phyloP scores from a whole-genome alignment of 2,797 vertebrate species.

The Psittacula derbiana region DNA sequence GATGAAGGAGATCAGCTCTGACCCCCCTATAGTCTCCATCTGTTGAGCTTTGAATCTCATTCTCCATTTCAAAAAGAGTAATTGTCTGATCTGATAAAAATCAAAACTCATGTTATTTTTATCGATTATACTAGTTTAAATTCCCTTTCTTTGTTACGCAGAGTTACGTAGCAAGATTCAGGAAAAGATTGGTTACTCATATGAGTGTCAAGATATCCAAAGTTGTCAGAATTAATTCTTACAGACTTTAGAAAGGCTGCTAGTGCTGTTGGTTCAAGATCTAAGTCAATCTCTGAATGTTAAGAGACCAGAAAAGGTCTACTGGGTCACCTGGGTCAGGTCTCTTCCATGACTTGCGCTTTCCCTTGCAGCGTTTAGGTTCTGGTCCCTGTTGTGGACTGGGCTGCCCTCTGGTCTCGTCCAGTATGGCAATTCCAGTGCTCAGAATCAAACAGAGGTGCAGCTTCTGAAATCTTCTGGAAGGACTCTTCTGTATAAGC shows the following conservation, averaged over 20 bases:
- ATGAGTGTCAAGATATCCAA: slow-evolving; percentile 10
- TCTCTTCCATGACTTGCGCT: neutral
- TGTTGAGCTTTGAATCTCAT: slow-evolving; percentile 52
- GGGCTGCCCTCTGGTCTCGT: slow-evolving; percentile 9
- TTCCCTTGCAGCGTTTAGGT: neutral
- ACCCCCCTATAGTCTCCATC: neutral
- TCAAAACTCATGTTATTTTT: slow-evolving; percentile 46
- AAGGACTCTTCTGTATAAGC: slow-evolving; percentile 28
- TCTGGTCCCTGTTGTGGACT: neutral
- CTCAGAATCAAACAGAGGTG: neutral
- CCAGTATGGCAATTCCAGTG: neutral
- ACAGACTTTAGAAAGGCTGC: slow-evolving; percentile 14
- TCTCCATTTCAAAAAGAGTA: neutral
- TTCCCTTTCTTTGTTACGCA: slow-evolving; percentile 25
- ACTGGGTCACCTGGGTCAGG: neutral
- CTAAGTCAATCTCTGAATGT: neutral
- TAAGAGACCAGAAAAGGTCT: neutral
- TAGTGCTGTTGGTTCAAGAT: neutral
- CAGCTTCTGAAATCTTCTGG: slow-evolving; percentile 39
- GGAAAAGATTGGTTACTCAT: slow-evolving; percentile 11
- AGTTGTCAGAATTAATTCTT: slow-evolving; percentile 55
- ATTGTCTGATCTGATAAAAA: slow-evolving; percentile 25
- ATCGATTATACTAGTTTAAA: slow-evolving; percentile 29
- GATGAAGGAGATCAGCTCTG: neutral
- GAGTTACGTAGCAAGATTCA: slow-evolving; percentile 38